These are phyloP conservation scores for Stenoptilia bipunctidactyla DNA, from an alignment of 2,888 invertebrate genomes.

Conservation along the genomic window DNA sequence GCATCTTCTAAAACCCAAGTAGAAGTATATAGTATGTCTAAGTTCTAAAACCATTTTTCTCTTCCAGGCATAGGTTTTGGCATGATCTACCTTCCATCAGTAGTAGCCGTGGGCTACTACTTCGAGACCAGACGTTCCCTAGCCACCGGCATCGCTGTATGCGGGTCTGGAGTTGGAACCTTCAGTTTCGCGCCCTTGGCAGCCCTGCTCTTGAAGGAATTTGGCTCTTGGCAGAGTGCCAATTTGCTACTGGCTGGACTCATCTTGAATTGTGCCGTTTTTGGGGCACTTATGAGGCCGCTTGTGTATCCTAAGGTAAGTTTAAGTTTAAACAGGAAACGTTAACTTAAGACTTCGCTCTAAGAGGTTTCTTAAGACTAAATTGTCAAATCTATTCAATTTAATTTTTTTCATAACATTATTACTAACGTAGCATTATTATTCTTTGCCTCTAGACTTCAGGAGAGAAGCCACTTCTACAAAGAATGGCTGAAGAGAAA, in stretches of 20 bases:
- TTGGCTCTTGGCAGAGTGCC: conserved; percentile 90
- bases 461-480: conserved; percentile 85
- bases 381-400: no score
- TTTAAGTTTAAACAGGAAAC: no score
- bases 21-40: background rate
- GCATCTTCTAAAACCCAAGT: background rate
- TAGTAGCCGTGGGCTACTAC: conserved; percentile 97
- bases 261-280: conserved; percentile 91
- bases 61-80: conserved; percentile 89
- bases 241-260: conserved; percentile 93
- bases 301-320: conserved; percentile 79
- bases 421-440: no score
- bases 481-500: conserved; percentile 94
- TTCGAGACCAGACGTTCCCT: conserved; percentile 95
- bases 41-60: conserved; percentile 10
- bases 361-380: no score
- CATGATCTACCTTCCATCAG: conserved; percentile 94
- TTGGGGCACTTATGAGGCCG: conserved; percentile 87
- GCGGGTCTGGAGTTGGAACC: conserved; percentile 94
- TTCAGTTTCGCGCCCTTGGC: conserved; percentile 96
- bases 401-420: no score
- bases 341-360: no score
- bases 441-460: conserved; percentile 47
- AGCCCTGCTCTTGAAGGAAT: conserved; percentile 80
- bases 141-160: conserved; percentile 95